Evolutionary conservation across 1,140 invertebrate genomes (phyloP).

Genomic region (Megalopta genalis): DNA sequence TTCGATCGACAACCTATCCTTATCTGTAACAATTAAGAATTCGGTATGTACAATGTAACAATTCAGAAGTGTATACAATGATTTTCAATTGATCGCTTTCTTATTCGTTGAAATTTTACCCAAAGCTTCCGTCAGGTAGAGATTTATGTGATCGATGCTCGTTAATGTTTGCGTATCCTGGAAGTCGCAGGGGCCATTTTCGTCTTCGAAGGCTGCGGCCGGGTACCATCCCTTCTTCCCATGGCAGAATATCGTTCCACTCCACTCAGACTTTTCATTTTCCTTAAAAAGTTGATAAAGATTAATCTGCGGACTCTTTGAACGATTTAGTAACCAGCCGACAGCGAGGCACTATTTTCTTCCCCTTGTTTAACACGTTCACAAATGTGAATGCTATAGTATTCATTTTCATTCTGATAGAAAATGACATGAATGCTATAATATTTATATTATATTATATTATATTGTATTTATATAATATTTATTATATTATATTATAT

Average conservation of each 20-base stretch:
- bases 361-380: no score
- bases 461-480: no score
- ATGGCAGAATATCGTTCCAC: conserved; percentile 83
- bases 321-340: no score
- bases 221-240: conserved; percentile 83
- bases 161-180: conserved; percentile 72
- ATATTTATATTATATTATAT: no score
- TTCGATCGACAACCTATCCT: conserved; percentile 17
- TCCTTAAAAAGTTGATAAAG: not conserved
- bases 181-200: conserved; percentile 80
- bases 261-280: conserved; percentile 75
- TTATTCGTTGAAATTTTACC: conserved; percentile 64
- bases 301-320: no score
- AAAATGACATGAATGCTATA: no score
- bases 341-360: no score
- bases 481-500: no score
- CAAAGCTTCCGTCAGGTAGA: conserved; percentile 76
- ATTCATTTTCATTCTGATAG: no score
- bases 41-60: not conserved
- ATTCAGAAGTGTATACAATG: not conserved
- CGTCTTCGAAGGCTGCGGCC: conserved; percentile 81
- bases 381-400: no score
- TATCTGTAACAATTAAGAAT: not conserved
- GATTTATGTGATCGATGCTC: conserved; percentile 79
- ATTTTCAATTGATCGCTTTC: not conserved